phyloP scores from a whole-genome alignment of 2,888 invertebrate species.

The Aphodius granarius region DNA sequence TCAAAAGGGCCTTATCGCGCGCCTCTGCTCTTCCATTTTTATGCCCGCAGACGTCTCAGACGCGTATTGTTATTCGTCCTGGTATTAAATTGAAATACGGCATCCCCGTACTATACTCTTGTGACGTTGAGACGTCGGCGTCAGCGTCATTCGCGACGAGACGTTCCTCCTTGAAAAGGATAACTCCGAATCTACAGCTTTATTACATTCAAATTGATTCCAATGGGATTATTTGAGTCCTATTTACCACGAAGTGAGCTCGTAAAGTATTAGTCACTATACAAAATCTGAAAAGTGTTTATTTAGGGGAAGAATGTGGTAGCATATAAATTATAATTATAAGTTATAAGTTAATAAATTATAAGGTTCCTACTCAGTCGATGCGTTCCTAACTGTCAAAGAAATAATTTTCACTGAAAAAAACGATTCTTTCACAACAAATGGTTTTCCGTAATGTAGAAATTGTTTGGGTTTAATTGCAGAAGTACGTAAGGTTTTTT shows the following conservation, averaged over 20 bases:
- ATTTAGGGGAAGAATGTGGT: neutral
- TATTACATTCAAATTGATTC: neutral
- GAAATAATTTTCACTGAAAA: too few relatives aligned
- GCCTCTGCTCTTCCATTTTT: neutral
- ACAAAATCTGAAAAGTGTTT: neutral
- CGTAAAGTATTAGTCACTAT: neutral
- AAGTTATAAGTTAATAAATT: too few relatives aligned
- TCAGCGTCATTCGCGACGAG: neutral
- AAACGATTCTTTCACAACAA: too few relatives aligned
- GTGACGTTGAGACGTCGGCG: neutral
- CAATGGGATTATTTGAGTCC: neutral
- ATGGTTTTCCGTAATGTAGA: too few relatives aligned
- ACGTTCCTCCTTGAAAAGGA: neutral
- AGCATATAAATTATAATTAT: too few relatives aligned
- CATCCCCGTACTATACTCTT: neutral
- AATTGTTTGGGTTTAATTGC: too few relatives aligned
- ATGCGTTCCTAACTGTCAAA: too few relatives aligned
- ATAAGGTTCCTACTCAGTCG: too few relatives aligned
- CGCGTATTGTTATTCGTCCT: neutral
- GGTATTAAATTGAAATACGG: neutral
- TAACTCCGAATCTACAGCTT: neutral
- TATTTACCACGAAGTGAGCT: neutral
- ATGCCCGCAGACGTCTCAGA: neutral
- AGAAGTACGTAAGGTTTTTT: too few relatives aligned
- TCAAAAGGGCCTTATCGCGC: neutral